These are phyloP conservation scores for Psilopogon haemacephalus DNA, from an alignment of 2,113 vertebrate species.

Conservation along the genomic window DNA sequence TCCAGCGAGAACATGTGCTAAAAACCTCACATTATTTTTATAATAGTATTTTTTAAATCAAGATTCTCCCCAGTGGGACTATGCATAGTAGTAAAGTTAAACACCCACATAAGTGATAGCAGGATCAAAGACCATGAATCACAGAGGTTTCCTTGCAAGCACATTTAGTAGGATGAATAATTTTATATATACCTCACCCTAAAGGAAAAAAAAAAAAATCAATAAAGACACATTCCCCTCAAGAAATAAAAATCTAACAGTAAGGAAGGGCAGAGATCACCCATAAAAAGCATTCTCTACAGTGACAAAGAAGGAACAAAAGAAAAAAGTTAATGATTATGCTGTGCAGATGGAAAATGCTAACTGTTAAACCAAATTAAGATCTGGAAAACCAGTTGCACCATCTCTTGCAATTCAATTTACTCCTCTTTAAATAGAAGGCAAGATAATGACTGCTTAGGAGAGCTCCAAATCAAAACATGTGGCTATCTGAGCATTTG, in stretches of 20 bases:
- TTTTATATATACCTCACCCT: conserved; percentile 43
- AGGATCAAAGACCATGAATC: conserved; percentile 54
- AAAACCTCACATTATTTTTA: neutral
- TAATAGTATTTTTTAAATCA: neutral
- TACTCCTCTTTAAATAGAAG: conserved; percentile 56
- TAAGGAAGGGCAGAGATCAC: conserved; percentile 17
- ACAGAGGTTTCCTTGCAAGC: conserved; percentile 50
- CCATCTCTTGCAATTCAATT: conserved; percentile 63
- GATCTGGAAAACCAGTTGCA: conserved; percentile 48
- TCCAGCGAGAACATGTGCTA: neutral
- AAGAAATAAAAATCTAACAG: conserved; percentile 26
- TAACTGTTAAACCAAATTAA: conserved; percentile 55
- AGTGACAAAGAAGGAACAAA: conserved; percentile 42
- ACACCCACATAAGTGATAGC: conserved; percentile 40
- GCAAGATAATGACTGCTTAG: conserved; percentile 38
- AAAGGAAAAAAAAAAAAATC: conserved; percentile 32
- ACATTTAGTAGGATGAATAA: conserved; percentile 52
- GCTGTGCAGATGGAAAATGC: conserved; percentile 59
- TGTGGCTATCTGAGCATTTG: neutral
- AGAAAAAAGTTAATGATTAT: conserved; percentile 35
- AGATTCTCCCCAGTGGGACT: conserved; percentile 6
- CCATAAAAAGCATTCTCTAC: conserved; percentile 15
- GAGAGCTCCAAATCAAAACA: conserved; percentile 37
- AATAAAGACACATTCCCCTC: conserved; percentile 40
- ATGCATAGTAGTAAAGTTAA: conserved; percentile 55